Percentiles rank a stretch among this genome's conserved stretches.
Evolutionary conservation across 2,797 vertebrate genomes (phyloP).

Genomic region (Poecilia picta): DNA sequence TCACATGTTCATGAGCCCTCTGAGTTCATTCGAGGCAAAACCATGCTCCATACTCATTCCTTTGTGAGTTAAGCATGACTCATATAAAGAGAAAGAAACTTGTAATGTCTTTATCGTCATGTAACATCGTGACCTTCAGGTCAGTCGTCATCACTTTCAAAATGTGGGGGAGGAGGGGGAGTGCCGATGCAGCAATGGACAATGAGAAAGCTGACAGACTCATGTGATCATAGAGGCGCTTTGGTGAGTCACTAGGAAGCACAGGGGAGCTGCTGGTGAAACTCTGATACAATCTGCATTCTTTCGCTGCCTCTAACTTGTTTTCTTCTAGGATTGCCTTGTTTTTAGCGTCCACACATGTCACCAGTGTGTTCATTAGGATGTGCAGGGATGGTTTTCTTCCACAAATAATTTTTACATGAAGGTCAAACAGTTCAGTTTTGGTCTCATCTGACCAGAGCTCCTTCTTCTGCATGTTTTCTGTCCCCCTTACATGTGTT

Average conservation of each 20-base stretch:
- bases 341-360: background rate
- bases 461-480: background rate
- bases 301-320: background rate
- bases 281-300: background rate
- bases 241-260: slow-evolving; percentile 1
- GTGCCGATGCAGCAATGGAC: slow-evolving; percentile 33
- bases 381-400: background rate
- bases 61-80: slow-evolving; percentile 41
- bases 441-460: background rate
- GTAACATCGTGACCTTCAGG: slow-evolving; percentile 23
- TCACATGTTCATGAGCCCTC: slow-evolving; percentile 33
- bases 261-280: background rate
- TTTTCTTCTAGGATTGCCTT: background rate
- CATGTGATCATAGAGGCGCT: slow-evolving; percentile 16
- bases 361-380: background rate
- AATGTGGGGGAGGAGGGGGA: slow-evolving; percentile 1
- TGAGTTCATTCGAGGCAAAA: slow-evolving; percentile 27
- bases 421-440: background rate
- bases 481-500: background rate
- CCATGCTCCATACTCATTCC: slow-evolving; percentile 34
- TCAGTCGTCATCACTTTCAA: slow-evolving; percentile 47
- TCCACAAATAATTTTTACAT: background rate
- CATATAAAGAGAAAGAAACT: slow-evolving; percentile 16
- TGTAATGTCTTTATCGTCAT: slow-evolving; percentile 39
- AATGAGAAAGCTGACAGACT: slow-evolving; percentile 13